A percentile compares a stretch with the other conserved stretches of the same genome.
Conservation (phyloP, 1,140 invertebrate genomes). For the Zaprionus africanus region DNA sequence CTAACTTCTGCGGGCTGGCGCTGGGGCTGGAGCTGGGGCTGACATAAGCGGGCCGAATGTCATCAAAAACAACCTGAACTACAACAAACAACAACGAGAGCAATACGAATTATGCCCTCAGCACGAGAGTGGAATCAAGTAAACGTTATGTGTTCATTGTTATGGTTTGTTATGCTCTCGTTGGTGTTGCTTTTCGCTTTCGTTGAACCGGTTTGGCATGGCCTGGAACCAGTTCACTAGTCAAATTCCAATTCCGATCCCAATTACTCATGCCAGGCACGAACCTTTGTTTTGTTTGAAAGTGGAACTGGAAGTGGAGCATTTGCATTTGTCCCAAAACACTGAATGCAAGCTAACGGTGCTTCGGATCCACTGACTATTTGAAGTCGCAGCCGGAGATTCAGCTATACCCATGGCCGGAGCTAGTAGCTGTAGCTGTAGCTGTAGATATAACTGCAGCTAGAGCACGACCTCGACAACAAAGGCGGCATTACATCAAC, state of each 20-base stretch:
- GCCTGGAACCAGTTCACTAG: slow-evolving; percentile 53
- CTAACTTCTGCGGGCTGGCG: not conserved
- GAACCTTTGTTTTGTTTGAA: slow-evolving; percentile 39
- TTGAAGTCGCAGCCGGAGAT: not conserved
- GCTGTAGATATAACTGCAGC: slow-evolving; percentile 1
- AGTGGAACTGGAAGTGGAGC: slow-evolving; percentile 33
- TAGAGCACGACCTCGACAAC: slow-evolving; percentile 49
- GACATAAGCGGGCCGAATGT: slow-evolving; percentile 8
- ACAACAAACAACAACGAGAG: slow-evolving; percentile 9
- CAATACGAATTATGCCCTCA: slow-evolving; percentile 16
- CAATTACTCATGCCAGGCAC: slow-evolving; percentile 50
- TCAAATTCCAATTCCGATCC: slow-evolving; percentile 31
- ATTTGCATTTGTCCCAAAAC: slow-evolving; percentile 23
- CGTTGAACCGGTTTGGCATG: slow-evolving; percentile 51
- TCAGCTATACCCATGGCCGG: not conserved
- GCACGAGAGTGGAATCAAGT: slow-evolving; percentile 9
- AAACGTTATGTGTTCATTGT: slow-evolving; percentile 36
- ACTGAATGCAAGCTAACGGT: slow-evolving; percentile 10
- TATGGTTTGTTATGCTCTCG: slow-evolving; percentile 35
- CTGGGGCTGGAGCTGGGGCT: not conserved
- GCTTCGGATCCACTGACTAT: not conserved
- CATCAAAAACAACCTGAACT: slow-evolving; percentile 10
- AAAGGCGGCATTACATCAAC: slow-evolving; percentile 55
- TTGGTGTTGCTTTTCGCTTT: slow-evolving; percentile 45
- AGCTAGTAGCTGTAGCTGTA: not conserved